Base-by-base conservation (phyloP, 37 sponge, comb jelly and placozoan species). In the Beroe forskalii region DNA sequence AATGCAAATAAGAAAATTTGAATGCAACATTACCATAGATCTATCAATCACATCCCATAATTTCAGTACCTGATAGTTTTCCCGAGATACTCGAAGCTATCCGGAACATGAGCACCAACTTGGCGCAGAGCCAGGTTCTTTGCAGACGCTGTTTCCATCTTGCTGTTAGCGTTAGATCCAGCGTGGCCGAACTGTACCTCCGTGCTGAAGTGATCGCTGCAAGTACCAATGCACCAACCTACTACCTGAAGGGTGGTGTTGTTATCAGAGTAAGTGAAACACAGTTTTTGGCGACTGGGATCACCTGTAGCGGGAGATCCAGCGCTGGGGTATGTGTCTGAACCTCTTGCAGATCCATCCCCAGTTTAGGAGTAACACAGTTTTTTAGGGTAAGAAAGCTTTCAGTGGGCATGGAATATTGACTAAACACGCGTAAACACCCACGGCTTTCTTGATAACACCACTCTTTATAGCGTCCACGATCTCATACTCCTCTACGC, bases 111-210 rank as follows among this genome's bases (percentile, higher is more conserved):
- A 1, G 95, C 98, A 39, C 98, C 98, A 30, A 94, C 96, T 89
- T 93, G 90, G 37, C 66, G 17, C 40, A 97, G 90, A n/a, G 95
- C 95, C 94, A 92, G 76, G 92, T 97, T 97, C 92, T 97, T 97
- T 32, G 95, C 95, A 64, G 86, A 93, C 38, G 98, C 95, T 1
- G 98, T 96, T 90, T 97, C 98, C 67, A 92, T 76, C 38, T 91
- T 93, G 32, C 94, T 92, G 92, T 96, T 95, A 27, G 98, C 98
- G 90, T 93, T 93, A 0, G 98, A 94, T 3, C 98, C 98, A 0
- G 98, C 98, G 67, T 97, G 98, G 32, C 98, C 98, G 92, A 97
- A 97, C 94, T 97, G 98, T 3, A 97, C 98, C 41, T 97, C 98
- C 1, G 98, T 94, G 31, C 95, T 43, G 90, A 97, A 97, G 95